Base-by-base conservation (phyloP, 1,140 invertebrate species). In the Episyrphus balteatus region DNA sequence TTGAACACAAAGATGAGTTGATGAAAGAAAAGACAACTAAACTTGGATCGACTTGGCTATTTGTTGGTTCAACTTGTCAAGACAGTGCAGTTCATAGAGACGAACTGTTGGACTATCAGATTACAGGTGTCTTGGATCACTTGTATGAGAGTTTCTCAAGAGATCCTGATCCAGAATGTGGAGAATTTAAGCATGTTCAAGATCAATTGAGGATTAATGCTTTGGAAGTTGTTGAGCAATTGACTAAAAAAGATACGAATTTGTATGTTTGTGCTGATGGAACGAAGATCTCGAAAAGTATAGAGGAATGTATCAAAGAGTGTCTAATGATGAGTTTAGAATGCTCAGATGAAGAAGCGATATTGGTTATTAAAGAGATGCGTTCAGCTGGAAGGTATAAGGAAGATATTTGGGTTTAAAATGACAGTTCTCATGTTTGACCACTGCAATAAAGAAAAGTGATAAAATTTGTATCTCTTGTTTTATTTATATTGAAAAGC, bases 241-340 rank as follows among this genome's bases (percentile, higher is more conserved):
- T 88, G 9, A 55, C 80, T 12, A 57, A 80, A 32, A 51, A 68
- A 61, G 48, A 62, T 53, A 41, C 77, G 5, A 62, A 65, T 26
- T 62, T 92, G n/a, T 89, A 78, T 65, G 69, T 91, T 5, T 88
- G 87, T 69, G 86, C 86, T 11, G 85, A 88, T 72, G 76, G 80
- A 13, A 82, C 79, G 50, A 75, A 74, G 48, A 86, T 91, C 75
- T 77, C 79, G 1, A 76, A 78, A 52, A 75, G 81, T 62, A 80
- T 91, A 2, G 72, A 73, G 48, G 71, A 76, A 17, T 66, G 72
- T 2, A 65, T 91, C 5, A 53, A 69, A n/a, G 52, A 73, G 15
- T 73, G 78, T 51, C 56, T 87, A 21, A 56, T 70, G 31, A 59
- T 71, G 51, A 48, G 69, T 49, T 57, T 69, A 47, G 50, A 69